These are phyloP conservation scores for Drosophila guanche DNA, from an alignment of 1,140 invertebrate genomes.

Conservation along the genomic window DNA sequence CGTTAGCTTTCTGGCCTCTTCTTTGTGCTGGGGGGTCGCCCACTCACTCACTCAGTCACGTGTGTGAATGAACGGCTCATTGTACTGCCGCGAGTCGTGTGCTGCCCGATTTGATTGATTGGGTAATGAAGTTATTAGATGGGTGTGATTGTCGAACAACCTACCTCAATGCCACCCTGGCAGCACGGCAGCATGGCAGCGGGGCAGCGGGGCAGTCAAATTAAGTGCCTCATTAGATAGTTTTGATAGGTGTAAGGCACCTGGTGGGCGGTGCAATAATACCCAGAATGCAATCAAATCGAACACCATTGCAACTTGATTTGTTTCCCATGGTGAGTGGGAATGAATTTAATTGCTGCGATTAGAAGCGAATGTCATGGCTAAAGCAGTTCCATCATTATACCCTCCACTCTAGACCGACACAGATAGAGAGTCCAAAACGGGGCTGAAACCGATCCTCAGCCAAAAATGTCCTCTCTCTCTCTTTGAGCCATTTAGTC, in stretches of 20 bases:
- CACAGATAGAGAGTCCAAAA: not conserved
- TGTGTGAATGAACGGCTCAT: slow-evolving; percentile 48
- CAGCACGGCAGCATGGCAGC: no score
- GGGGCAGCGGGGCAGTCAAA: slow-evolving; percentile 35
- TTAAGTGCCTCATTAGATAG: slow-evolving; percentile 72
- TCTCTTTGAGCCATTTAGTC: slow-evolving; percentile 1
- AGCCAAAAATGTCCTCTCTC: slow-evolving; percentile 3
- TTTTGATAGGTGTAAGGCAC: slow-evolving; percentile 40
- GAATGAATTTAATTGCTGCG: not conserved
- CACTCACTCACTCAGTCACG: slow-evolving; percentile 39
- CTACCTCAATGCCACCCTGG: slow-evolving; percentile 6
- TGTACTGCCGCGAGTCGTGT: slow-evolving; percentile 59
- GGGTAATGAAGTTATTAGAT: slow-evolving; percentile 74
- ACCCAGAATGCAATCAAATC: slow-evolving; percentile 39
- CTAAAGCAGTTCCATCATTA: no score
- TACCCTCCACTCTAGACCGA: no score
- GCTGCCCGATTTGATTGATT: slow-evolving; percentile 70
- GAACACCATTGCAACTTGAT: slow-evolving; percentile 22
- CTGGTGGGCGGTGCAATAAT: slow-evolving; percentile 29
- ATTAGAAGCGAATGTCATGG: not conserved
- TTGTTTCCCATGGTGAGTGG: slow-evolving; percentile 24
- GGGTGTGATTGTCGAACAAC: slow-evolving; percentile 63
- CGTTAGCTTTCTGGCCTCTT: slow-evolving; percentile 34
- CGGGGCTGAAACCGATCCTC: not conserved
- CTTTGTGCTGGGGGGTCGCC: not conserved